A percentile compares a stretch with the other conserved stretches of the same genome.
These are phyloP conservation scores for Gila robusta DNA, from an alignment of 2,797 vertebrate species.

Conservation along the genomic window DNA sequence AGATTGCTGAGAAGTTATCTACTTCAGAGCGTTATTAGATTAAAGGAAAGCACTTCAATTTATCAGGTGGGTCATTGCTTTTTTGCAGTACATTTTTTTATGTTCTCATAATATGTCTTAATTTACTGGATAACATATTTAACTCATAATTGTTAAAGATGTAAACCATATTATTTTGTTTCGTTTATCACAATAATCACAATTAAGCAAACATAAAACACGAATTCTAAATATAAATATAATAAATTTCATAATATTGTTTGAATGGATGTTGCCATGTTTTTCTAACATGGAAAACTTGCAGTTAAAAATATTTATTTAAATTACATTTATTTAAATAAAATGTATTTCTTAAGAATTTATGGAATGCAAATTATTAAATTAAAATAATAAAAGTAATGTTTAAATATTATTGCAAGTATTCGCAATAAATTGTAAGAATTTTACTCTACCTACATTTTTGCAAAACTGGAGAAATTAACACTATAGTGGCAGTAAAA, in stretches of 20 bases:
- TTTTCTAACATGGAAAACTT: not conserved
- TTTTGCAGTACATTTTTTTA: not conserved
- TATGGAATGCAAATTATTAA: not conserved
- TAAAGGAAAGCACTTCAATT: conserved; percentile 30
- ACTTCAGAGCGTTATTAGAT: conserved; percentile 22
- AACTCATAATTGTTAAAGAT: not conserved
- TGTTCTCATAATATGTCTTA: conserved; percentile 9
- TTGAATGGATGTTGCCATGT: conserved; percentile 1
- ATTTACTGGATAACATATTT: not conserved
- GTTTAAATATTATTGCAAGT: not conserved
- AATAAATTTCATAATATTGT: no score
- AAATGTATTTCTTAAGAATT: not conserved
- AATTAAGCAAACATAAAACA: not conserved
- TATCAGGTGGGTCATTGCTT: conserved; percentile 18
- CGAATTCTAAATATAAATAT: not conserved
- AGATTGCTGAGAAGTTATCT: conserved; percentile 5
- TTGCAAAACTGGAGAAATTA: not conserved
- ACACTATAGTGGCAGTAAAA: not conserved
- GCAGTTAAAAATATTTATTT: not conserved
- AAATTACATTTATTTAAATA: no score
- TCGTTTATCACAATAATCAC: not conserved
- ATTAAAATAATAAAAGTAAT: no score
- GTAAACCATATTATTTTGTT: not conserved
- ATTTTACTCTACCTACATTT: not conserved
- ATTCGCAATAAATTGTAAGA: not conserved